A percentile compares a stretch with the other conserved stretches of the same genome.
These are phyloP conservation scores for Molossus alvarezi DNA, from an alignment of 2,797 vertebrate species.

Conservation along the genomic window DNA sequence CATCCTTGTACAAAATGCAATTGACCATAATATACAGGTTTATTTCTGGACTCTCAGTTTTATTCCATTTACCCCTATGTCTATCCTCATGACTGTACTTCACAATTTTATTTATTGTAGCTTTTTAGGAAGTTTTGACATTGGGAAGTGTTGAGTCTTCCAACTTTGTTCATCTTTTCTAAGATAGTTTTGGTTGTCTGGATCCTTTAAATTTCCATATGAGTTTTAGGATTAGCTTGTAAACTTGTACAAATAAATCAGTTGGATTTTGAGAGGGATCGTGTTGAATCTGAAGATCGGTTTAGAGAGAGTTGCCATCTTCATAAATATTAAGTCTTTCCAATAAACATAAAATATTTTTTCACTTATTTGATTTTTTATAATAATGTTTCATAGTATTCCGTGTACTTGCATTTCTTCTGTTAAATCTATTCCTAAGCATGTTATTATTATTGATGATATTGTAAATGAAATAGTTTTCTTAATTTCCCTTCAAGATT, in stretches of 20 bases:
- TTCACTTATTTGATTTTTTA: not conserved
- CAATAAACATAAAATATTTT: not conserved
- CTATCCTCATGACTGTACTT: not conserved
- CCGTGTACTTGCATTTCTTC: not conserved
- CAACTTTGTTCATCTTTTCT: not conserved
- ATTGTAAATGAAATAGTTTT: not conserved
- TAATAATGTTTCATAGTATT: not conserved
- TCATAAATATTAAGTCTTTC: not conserved
- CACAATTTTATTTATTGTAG: not conserved
- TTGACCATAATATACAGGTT: not conserved
- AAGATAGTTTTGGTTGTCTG: not conserved
- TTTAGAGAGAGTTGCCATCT: not conserved
- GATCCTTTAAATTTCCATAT: not conserved
- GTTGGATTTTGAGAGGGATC: not conserved
- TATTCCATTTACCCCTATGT: not conserved
- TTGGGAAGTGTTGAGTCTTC: not conserved
- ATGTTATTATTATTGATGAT: not conserved
- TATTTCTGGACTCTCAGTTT: not conserved
- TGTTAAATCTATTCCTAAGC: constrained; percentile 10
- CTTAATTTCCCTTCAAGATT: constrained; percentile 17
- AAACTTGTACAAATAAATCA: constrained; percentile 19
- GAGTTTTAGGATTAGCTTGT: constrained; percentile 3
- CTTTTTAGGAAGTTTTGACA: constrained; percentile 29
- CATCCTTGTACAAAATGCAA: not conserved
- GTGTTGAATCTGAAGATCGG: not conserved